Base-by-base conservation (phyloP, 2,113 vertebrate species). In the Hippoglossus stenolepis region DNA sequence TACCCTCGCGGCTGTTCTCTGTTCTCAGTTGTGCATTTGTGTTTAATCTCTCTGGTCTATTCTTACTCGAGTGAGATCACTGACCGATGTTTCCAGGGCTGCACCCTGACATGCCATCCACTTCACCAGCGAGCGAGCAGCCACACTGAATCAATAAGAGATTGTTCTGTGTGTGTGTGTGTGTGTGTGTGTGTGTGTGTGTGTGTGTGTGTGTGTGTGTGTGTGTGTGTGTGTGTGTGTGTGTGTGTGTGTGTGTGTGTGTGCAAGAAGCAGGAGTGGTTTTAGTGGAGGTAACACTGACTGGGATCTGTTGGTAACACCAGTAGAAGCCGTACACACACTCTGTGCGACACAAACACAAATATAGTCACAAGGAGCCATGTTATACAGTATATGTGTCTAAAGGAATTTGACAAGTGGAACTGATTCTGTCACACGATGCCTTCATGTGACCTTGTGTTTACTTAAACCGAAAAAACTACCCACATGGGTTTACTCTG, bases 21-120 rank as follows among this genome's bases (percentile, higher is more conserved):
- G 65, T 58, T 75, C 83, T 82, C 51, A 51, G 38, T 69, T 72
- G 73, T 64, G 82, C 84, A 75, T 87, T 85, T 88, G 78, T 70
- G 24, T 70, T 72, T 85, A 88, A 90, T 88, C 85, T 90, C 81
- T 53, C 18, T 6, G 45, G 60, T 88, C 85, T 90, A 86, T 88
- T 91, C 66, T 80, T 84, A 71, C 63, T 69, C 28, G 21, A 57
- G 78, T 89, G 85, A 88, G 68, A 76, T 85, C 80, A 89, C 17
- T 59, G 83, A 61, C 51, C 59, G 11, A 78, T 74, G 80, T 82
- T 87, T 86, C 87, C 83, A 86, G 51, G 75, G 63, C 77, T 70
- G 77, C 68, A 28, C 21, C 70, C 69, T 20, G 61, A 79, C 68
- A 71, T 59, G 28, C 75, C 74, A 65, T 77, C 61, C 74, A 70